phyloP scores from a whole-genome alignment of 2,888 invertebrate species.

The Drosophila stalkeri region DNA sequence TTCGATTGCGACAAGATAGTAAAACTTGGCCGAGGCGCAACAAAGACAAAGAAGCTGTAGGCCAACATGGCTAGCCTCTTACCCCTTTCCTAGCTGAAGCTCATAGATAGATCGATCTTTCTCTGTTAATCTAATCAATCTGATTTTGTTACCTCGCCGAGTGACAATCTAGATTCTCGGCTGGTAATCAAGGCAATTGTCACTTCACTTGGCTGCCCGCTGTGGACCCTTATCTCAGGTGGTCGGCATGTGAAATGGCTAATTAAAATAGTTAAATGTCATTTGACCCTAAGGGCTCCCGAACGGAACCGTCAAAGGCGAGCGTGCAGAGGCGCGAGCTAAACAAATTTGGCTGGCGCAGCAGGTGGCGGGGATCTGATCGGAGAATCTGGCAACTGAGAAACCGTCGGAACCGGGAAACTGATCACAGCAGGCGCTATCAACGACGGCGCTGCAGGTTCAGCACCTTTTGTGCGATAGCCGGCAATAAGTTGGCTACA shows the following conservation, averaged over 20 bases:
- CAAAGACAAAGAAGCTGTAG: not conserved
- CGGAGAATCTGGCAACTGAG: conserved; percentile 5
- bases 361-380: conserved; percentile 52
- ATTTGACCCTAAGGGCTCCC: conserved; percentile 26
- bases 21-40: not conserved
- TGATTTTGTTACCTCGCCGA: not conserved
- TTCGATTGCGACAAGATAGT: not conserved
- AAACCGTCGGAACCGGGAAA: conserved; percentile 3
- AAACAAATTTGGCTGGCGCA: conserved; percentile 72
- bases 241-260: conserved; percentile 11
- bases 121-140: not conserved
- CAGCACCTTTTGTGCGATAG: conserved; percentile 78
- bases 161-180: not conserved
- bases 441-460: conserved; percentile 74
- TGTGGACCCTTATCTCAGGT: not conserved
- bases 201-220: not conserved
- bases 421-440: conserved; percentile 73
- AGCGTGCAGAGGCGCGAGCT: conserved; percentile 57
- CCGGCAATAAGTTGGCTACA: conserved; percentile 77
- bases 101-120: not conserved
- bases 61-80: not conserved
- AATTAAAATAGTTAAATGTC: conserved; percentile 66
- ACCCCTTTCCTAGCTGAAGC: not conserved
- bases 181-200: not conserved
- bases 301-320: conserved; percentile 22